Percentiles rank a stretch among this genome's conserved stretches.
These are phyloP conservation scores for Entomobrya proxima DNA, from an alignment of 2,888 invertebrate species.

Conservation along the genomic window DNA sequence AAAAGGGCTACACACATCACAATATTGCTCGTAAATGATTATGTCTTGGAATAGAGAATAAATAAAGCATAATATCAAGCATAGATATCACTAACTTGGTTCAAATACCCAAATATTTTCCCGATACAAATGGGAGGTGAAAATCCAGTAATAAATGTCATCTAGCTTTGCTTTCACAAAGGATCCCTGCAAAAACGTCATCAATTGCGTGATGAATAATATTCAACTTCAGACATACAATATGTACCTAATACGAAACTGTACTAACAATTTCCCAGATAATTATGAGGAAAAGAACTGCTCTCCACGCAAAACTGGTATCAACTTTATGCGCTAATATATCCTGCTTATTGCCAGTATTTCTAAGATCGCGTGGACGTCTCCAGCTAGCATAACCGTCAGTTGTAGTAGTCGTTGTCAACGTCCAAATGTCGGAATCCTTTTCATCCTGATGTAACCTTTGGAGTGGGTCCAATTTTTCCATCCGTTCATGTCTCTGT, in stretches of 20 bases:
- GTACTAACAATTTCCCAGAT: slow-evolving; percentile 38
- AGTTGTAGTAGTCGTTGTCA: slow-evolving; percentile 17
- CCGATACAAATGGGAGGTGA: slow-evolving; percentile 15
- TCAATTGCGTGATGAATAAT: neutral
- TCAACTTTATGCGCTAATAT: slow-evolving; percentile 34
- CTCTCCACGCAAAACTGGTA: slow-evolving; percentile 10
- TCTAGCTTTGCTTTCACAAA: slow-evolving; percentile 22
- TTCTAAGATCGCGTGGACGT: neutral
- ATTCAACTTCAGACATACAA: neutral
- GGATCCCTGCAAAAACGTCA: neutral
- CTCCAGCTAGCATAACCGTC: slow-evolving; percentile 55
- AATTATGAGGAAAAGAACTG: slow-evolving; percentile 11
- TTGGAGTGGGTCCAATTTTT: slow-evolving; percentile 33
- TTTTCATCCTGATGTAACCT: slow-evolving; percentile 30
- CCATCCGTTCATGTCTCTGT: neutral
- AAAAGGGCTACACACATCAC: neutral
- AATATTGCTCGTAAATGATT: too few relatives aligned
- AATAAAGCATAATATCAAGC: neutral
- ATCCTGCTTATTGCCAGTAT: neutral
- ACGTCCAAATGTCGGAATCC: slow-evolving; percentile 43
- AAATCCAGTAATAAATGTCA: slow-evolving; percentile 41
- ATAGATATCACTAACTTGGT: neutral
- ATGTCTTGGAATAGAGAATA: neutral
- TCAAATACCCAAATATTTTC: slow-evolving; percentile 52
- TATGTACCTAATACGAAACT: neutral